Evolutionary conservation across 1,140 invertebrate species (phyloP).

Genomic region (Brachionus paranguensis): DNA sequence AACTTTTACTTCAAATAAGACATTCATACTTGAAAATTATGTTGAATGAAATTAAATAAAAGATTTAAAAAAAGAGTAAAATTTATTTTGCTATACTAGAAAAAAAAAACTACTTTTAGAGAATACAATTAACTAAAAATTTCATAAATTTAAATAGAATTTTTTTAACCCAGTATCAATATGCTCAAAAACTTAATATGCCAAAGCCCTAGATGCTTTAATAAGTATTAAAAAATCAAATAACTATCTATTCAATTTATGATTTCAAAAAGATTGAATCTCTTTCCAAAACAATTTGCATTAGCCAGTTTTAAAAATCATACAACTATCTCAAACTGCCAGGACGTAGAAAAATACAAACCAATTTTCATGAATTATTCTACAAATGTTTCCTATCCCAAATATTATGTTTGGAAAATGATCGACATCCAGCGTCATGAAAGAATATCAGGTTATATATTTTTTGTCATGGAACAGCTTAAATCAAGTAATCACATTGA

Average conservation of each 20-base stretch:
- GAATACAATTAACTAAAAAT: neutral
- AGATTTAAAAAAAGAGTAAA: too few species aligned
- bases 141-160: neutral
- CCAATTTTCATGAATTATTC: neutral
- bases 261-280: neutral
- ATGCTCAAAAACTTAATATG: neutral
- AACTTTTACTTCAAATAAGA: too few species aligned
- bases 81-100: too few species aligned
- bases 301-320: neutral
- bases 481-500: neutral
- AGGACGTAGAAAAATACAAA: neutral
- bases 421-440: neutral
- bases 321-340: neutral
- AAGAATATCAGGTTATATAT: neutral
- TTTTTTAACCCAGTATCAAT: neutral
- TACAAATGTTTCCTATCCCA: neutral
- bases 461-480: neutral
- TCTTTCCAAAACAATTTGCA: neutral
- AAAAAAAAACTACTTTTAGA: neutral
- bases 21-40: too few species aligned
- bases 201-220: neutral
- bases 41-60: too few species aligned
- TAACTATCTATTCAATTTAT: neutral
- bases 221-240: neutral
- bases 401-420: neutral